Conservation (phyloP, 1,140 invertebrate species). For the Solenopsis fugax region DNA sequence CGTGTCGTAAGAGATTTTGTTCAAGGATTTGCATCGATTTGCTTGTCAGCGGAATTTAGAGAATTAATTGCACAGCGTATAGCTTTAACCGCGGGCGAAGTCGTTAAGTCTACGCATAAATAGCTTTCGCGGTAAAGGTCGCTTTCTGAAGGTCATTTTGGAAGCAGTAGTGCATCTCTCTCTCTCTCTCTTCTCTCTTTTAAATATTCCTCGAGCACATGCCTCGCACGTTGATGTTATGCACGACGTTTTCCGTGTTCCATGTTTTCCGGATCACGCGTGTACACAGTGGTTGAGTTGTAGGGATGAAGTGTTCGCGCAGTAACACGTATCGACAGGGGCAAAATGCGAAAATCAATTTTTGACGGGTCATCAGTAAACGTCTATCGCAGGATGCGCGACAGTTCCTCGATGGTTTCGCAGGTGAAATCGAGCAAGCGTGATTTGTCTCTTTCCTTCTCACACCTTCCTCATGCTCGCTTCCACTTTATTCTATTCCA, state of each 20-base stretch:
- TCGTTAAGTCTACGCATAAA: conserved; percentile 56
- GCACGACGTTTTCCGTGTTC: neutral
- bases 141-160: conserved; percentile 38
- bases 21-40: conserved; percentile 64
- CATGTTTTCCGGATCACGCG: conserved; percentile 11
- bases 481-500: neutral
- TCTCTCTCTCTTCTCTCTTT: neutral
- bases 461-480: neutral
- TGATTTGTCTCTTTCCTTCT: neutral
- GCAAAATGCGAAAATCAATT: conserved; percentile 74
- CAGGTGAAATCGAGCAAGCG: conserved; percentile 47
- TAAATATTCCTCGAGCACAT: neutral
- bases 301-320: conserved; percentile 26
- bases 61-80: conserved; percentile 59
- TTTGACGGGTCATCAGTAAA: conserved; percentile 71
- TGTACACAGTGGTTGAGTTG: conserved; percentile 3
- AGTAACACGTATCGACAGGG: conserved; percentile 71
- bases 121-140: conserved; percentile 52
- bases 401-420: conserved; percentile 56
- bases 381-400: conserved; percentile 62
- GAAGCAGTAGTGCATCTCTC: neutral
- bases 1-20: conserved; percentile 48
- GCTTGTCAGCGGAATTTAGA: conserved; percentile 30
- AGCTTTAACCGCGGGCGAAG: conserved; percentile 49
- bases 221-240: neutral